Base-by-base conservation (phyloP, 1,140 invertebrate genomes). In the Bombus affinis region DNA sequence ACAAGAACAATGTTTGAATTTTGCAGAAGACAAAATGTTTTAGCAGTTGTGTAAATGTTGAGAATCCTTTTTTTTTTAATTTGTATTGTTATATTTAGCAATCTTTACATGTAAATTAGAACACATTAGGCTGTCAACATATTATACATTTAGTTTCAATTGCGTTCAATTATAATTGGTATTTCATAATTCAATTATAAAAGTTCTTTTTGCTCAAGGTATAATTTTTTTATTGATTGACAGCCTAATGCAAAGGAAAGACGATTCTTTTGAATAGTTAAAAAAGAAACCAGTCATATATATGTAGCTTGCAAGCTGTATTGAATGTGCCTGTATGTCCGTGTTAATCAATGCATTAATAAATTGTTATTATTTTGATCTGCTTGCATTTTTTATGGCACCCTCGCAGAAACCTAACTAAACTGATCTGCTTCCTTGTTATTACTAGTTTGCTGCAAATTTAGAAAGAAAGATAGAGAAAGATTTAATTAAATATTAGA, bases 331-430 rank as follows among this genome's bases (percentile, higher is more conserved):
- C 91, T 93, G 92, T 93, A 93, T 72, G 77, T 93, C 89, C 91
- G 87, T 94, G 93, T 94, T 93, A 92, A 84, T 92, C 82, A 78
- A 91, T 91, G 88, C 86, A 90, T 92, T 93, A 94, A 94, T 93
- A 93, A 94, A 94, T 89, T 92, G 89, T 94, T 94, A 92, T 94
- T 93, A 94, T 94, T 93, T 94, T 94, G 91, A 94, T 82, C 80
- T 86, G 92, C 90, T 93, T 92, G 91, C 86, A 91, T 93, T 94
- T 91, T 93, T 93, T 93, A 91, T 93, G 88, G 89, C 89, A 91
- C 87, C 92, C 87, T 88, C 42, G 86, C 89, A 91, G 87, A 87
- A 68, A 92, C 85, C 85, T 87, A 85, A 85, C 86, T 88, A 74
- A 13, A 86, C 66, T 86, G 47, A 88, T 74, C 37, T 81, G 83